These are phyloP conservation scores for Drosophila pseudoobscura DNA, from an alignment of 1,140 invertebrate genomes.

Conservation along the genomic window DNA sequence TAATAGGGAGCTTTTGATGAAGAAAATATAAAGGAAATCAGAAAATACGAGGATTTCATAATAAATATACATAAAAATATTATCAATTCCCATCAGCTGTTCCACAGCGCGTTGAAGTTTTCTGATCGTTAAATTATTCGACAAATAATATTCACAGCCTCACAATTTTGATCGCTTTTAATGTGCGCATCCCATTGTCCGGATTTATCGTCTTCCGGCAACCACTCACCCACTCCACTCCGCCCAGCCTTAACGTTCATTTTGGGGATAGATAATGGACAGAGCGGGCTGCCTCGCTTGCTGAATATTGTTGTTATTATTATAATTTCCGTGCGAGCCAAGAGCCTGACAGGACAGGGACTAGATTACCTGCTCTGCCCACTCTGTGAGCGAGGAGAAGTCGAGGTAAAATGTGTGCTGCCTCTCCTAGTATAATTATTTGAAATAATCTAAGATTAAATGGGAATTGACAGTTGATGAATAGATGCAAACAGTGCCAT, in stretches of 20 bases:
- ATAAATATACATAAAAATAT: too few species aligned
- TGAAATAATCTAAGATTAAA: slow-evolving; percentile 77
- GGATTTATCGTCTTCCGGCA: background rate
- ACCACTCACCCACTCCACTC: slow-evolving; percentile 57
- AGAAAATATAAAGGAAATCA: too few species aligned
- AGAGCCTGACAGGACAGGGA: slow-evolving; percentile 54
- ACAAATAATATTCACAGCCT: too few species aligned
- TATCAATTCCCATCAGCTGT: too few species aligned
- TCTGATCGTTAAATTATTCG: too few species aligned
- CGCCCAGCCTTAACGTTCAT: slow-evolving; percentile 67
- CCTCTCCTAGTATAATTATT: slow-evolving; percentile 60
- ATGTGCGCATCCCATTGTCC: too few species aligned
- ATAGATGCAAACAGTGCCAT: slow-evolving; percentile 11
- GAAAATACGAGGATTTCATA: too few species aligned
- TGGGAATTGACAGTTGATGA: slow-evolving; percentile 77
- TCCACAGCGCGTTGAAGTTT: too few species aligned
- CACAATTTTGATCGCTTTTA: too few species aligned
- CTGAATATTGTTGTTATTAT: too few species aligned
- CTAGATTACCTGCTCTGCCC: background rate
- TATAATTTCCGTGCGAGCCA: slow-evolving; percentile 42
- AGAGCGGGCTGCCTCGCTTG: slow-evolving; percentile 3
- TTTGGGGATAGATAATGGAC: slow-evolving; percentile 31
- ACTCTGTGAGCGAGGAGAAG: slow-evolving; percentile 2
- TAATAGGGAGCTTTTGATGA: too few species aligned
- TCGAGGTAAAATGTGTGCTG: background rate